A percentile compares a stretch with the other conserved stretches of the same genome.
Conservation (phyloP, 2,113 vertebrate genomes). For the Pituophis catenifer region DNA sequence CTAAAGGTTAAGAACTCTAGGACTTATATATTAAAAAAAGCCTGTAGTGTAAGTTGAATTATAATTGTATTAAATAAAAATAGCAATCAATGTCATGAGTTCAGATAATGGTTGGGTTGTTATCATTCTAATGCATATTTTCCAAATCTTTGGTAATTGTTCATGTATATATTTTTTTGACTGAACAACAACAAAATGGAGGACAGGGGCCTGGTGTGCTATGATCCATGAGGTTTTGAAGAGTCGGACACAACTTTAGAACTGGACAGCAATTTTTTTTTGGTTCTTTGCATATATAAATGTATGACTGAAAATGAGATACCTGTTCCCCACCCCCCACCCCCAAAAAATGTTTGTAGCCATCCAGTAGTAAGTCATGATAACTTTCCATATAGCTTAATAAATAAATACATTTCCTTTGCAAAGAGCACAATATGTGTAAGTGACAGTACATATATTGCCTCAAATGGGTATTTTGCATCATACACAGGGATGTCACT, state of each 20-base stretch:
- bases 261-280: background rate
- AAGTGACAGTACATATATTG: background rate
- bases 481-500: background rate
- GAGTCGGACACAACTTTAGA: background rate
- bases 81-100: background rate
- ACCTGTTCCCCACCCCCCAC: background rate
- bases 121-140: background rate
- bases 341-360: background rate
- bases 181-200: background rate
- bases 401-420: background rate
- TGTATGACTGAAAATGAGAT: background rate
- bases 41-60: background rate
- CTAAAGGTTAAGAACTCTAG: background rate
- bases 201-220: background rate
- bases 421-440: background rate
- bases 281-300: background rate
- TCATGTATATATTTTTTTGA: background rate
- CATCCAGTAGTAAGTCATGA: background rate
- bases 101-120: background rate
- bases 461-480: background rate
- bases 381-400: background rate
- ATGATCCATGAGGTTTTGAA: background rate
- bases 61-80: background rate
- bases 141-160: background rate
- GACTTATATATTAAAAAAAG: background rate